Evolutionary conservation across 1,140 invertebrate species (phyloP), one percentile per base, ranked within the genome.

Genomic region (Anadara kagoshimensis): DNA sequence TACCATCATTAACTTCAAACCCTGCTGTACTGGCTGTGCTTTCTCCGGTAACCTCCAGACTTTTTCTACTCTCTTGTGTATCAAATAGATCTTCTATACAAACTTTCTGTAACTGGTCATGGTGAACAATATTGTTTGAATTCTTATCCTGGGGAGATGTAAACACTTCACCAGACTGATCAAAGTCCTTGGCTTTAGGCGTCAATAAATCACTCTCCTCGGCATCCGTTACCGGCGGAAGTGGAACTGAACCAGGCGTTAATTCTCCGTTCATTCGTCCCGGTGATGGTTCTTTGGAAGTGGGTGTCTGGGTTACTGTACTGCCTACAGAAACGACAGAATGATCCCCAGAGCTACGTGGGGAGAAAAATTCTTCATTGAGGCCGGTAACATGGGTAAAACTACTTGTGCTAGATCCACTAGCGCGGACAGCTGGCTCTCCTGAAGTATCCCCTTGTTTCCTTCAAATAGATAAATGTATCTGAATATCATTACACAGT

Each of bases 1-100:
- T 45, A 24, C 62, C 29, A 36, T 54, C 44, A 95, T 94, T 91
- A 1, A 97, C 95, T 89, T 97, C 95, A 69, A 95, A 91, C 77
- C 95, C 96, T 10, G 95, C 95, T 86, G 87, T 86, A 51, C 81
- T 85, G 24, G 74, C 54, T 11, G 79, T 76, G 57, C 84, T 86
- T n/a, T 86, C 83, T 45, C 77, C 41, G 11, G 79, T 75, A 51
- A 84, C 87, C n/a, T 86, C 83, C 29, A 78, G 26, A 0, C 77
- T 78, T 41, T 75, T 51, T 65, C 45, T 64, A 61, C 58, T 67
- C 41, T 49, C 69, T n/a, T 47, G 66, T 51, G 62, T 70, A 47
- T 78, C 70, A 78, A 75, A 70, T 24, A 69, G 53, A 53, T 73
- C 71, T 22, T 73, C 71, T 41, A 73, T 69, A 66, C 64, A 77